These are phyloP conservation scores for Caranx ignobilis DNA, from an alignment of 2,113 vertebrate species.

Conservation along the genomic window DNA sequence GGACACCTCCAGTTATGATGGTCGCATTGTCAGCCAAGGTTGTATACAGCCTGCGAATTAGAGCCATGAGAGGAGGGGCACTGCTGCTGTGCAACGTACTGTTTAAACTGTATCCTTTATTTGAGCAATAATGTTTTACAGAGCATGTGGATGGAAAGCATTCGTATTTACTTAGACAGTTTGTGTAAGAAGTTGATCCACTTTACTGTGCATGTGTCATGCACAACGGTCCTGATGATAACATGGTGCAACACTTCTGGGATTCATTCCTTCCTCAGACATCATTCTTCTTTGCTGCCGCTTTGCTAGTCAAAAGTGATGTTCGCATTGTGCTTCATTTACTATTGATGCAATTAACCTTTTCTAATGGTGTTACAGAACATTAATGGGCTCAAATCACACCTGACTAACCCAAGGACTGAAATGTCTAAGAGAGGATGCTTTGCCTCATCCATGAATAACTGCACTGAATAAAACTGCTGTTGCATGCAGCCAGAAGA, in stretches of 20 bases:
- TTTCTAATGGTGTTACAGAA: background rate
- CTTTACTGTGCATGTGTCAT: background rate
- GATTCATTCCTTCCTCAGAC: background rate
- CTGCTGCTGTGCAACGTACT: background rate
- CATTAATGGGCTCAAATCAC: background rate
- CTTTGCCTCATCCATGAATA: background rate
- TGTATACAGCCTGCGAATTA: constrained; percentile 9
- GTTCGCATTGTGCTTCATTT: background rate
- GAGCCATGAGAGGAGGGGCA: constrained; percentile 14
- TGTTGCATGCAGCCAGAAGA: background rate
- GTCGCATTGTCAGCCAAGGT: constrained; percentile 19
- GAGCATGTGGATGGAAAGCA: background rate
- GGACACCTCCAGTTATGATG: constrained; percentile 55
- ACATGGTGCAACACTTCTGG: background rate
- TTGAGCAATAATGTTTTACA: constrained; percentile 6
- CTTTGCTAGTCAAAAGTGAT: background rate
- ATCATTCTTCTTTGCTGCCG: background rate
- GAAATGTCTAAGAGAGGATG: background rate
- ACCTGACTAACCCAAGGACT: background rate
- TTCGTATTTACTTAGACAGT: background rate
- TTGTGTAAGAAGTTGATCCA: background rate
- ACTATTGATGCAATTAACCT: background rate
- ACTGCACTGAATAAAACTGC: background rate
- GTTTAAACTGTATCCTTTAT: background rate
- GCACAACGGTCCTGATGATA: background rate